phyloP scores from a whole-genome alignment of 2,113 vertebrate genomes.

The Siphamia tubifer region DNA sequence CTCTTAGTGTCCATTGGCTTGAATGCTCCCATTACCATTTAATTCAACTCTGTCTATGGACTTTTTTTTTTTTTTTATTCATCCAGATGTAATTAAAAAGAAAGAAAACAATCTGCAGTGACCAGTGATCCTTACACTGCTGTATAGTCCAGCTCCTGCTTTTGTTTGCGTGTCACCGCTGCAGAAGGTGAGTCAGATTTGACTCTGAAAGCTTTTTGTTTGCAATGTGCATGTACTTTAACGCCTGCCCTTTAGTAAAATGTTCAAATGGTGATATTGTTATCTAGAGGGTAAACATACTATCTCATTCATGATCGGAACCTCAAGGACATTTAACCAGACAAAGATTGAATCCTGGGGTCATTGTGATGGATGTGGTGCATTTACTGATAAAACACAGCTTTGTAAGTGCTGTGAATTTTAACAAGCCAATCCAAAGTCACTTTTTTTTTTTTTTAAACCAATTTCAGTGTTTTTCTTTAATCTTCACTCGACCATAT shows the following conservation, averaged over 20 bases:
- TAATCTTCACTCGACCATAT: not conserved
- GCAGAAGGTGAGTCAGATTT: not conserved
- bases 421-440: not conserved
- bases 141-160: no score
- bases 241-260: not conserved
- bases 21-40: not conserved
- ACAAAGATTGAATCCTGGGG: constrained; percentile 36
- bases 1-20: not conserved
- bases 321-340: constrained; percentile 45
- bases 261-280: constrained; percentile 22
- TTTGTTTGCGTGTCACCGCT: no score
- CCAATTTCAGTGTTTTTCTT: not conserved
- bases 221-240: constrained; percentile 10
- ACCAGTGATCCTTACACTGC: not conserved
- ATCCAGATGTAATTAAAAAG: constrained; percentile 7
- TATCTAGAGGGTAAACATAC: constrained; percentile 51
- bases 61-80: no score
- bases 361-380: constrained; percentile 35
- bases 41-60: not conserved
- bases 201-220: not conserved
- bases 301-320: constrained; percentile 56
- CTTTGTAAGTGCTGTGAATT: not conserved
- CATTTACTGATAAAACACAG: constrained; percentile 28
- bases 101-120: constrained; percentile 1
- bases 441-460: not conserved